These are phyloP conservation scores for Notiomystis cincta DNA, from an alignment of 2,113 vertebrate genomes.

Conservation along the genomic window DNA sequence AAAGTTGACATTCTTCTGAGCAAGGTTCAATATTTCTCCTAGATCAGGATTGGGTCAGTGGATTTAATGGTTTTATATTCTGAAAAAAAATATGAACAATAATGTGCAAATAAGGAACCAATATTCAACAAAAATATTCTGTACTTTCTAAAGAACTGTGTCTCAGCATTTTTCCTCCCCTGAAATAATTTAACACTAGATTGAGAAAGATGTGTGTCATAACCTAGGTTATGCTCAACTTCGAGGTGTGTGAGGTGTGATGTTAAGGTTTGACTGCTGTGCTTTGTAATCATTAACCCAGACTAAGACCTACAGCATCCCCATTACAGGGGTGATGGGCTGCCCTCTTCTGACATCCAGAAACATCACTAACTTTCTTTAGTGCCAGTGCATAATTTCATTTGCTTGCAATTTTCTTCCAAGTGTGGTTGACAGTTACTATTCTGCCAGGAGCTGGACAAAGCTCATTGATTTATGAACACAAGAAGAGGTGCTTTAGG, in stretches of 20 bases:
- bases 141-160: not conserved
- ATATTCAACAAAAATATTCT: not conserved
- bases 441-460: not conserved
- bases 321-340: too few relatives aligned
- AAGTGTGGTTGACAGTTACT: not conserved
- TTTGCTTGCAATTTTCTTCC: not conserved
- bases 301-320: not conserved
- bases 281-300: not conserved
- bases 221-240: not conserved
- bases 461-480: not conserved
- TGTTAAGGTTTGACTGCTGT: not conserved
- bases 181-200: not conserved
- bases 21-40: slow-evolving; percentile 31
- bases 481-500: not conserved
- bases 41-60: slow-evolving; percentile 9
- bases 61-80: not conserved
- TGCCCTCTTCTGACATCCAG: not conserved
- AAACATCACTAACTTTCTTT: not conserved
- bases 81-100: not conserved
- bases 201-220: not conserved
- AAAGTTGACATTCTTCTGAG: slow-evolving; percentile 34
- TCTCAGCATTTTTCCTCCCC: not conserved
- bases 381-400: not conserved
- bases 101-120: not conserved
- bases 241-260: not conserved